Evolutionary conservation across 30 jellyfish, hydroid and myxozoan genomes (phyloP), one percentile per base, ranked within the genome.

Genomic region (Chironex yamaguchii): DNA sequence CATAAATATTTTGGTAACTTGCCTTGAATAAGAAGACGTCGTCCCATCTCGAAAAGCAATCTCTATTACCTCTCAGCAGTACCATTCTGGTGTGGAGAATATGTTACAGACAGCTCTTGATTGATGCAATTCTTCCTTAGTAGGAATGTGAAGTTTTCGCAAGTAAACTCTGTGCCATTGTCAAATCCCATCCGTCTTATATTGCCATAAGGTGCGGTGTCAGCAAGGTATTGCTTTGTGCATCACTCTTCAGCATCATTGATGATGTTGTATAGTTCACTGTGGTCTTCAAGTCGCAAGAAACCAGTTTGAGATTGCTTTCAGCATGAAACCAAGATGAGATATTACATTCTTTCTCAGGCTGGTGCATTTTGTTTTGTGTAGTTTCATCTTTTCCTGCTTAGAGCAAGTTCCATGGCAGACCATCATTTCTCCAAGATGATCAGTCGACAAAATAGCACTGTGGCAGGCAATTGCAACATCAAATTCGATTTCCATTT

Each of bases 401-500:
- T 24, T 34, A 13, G 81, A 22, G 23, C 90, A 89, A 28, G 32
- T 26, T 28, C 75, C 90, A 78, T 27, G 17, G 68, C 30, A 36
- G n/a, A 20, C 49, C 13, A 78, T 52, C n/a, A 78, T 64, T 53
- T 62, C 90, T 36, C 88, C 34, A 22, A 78, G 22, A 67, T 78
- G 90, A 33, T 62, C 90, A 25, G 62, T 52, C 14, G 90, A 23
- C 20, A 36, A 13, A 26, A 78, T 36, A 27, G 89, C 90, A 62
- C 75, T 26, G 49, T 78, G 90, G 71, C 90, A 78, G 81, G 90
- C 24, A 26, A 78, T 78, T 22, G 89, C 20, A 6, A 78, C 88
- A 28, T 89, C 79, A 53, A 75, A 34, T 29, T 53, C 82, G 22
- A 75, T 31, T 51, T 75, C 88, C 22, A 72, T 72, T 51, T 20